These are phyloP conservation scores for Arrhopalites spinosus DNA, from an alignment of 2,888 invertebrate species.

Conservation along the genomic window DNA sequence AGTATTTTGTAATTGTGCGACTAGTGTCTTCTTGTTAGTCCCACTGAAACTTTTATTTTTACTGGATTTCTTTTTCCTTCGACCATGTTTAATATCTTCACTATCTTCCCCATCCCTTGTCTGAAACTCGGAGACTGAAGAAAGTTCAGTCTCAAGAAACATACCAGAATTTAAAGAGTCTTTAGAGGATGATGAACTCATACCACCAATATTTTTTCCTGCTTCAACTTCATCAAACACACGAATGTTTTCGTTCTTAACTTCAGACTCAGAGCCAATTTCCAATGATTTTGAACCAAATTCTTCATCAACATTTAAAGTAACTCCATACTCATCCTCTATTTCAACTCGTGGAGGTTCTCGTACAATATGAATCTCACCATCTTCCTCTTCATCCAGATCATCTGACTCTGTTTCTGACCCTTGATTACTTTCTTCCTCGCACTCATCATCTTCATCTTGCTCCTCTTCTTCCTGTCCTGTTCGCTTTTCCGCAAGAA, in stretches of 20 bases:
- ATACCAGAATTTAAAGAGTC: slow-evolving; percentile 61
- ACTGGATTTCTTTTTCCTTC: slow-evolving; percentile 29
- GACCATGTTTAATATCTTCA: slow-evolving; percentile 52
- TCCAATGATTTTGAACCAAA: not conserved
- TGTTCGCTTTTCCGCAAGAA: not conserved
- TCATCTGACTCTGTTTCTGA: slow-evolving; percentile 51
- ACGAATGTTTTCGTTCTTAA: not conserved
- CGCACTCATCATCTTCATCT: slow-evolving; percentile 59
- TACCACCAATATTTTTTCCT: slow-evolving; percentile 57
- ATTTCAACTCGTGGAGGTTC: slow-evolving; percentile 73
- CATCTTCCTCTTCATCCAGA: slow-evolving; percentile 42
- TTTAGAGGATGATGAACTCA: slow-evolving; percentile 66
- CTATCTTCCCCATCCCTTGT: slow-evolving; percentile 69
- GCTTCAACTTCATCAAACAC: not conserved
- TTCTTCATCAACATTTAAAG: slow-evolving; percentile 39
- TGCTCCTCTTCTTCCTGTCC: not conserved
- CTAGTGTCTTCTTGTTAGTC: too few relatives aligned
- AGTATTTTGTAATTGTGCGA: too few relatives aligned
- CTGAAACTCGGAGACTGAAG: slow-evolving; percentile 83
- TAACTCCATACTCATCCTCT: slow-evolving; percentile 70
- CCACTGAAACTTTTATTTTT: slow-evolving; percentile 22
- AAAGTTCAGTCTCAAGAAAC: slow-evolving; percentile 82
- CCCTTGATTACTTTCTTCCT: slow-evolving; percentile 41
- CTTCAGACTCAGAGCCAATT: not conserved
- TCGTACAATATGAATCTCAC: slow-evolving; percentile 45